Evolutionary conservation across 2,888 invertebrate genomes (phyloP).

Genomic region (Mallateleia sp.): DNA sequence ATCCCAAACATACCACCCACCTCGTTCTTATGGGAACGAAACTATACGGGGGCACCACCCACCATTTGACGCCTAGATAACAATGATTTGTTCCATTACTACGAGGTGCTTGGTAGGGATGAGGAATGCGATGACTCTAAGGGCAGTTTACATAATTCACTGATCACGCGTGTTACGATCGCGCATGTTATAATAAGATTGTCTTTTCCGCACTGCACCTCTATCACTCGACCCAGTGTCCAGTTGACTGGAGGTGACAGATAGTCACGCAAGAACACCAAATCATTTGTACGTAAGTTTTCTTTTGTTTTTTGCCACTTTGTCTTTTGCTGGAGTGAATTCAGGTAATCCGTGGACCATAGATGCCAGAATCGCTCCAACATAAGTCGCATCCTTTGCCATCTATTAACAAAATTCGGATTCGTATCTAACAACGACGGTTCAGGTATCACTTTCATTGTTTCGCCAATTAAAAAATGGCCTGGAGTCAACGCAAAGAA

Average conservation of each 20-base stretch:
- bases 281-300: neutral
- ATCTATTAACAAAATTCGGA: neutral
- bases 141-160: too few species aligned
- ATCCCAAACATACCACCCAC: too few species aligned
- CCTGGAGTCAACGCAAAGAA: slow-evolving; percentile 77
- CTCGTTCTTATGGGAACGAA: too few species aligned
- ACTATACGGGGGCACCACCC: too few species aligned
- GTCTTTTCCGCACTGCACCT: too few species aligned
- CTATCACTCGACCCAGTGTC: neutral
- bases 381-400: neutral
- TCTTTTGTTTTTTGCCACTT: neutral
- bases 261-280: neutral
- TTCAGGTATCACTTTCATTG: neutral
- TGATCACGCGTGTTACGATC: too few species aligned
- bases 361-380: slow-evolving; percentile 1
- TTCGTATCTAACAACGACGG: neutral
- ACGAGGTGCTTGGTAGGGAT: too few species aligned
- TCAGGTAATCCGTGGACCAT: neutral
- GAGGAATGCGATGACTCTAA: too few species aligned
- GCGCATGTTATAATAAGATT: too few species aligned
- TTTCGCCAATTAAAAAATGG: slow-evolving; percentile 75
- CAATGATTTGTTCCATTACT: too few species aligned
- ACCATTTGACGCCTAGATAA: too few species aligned
- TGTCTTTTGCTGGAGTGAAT: neutral
- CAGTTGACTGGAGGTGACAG: slow-evolving; percentile 7